Conservation (phyloP, 2,888 invertebrate species). For the Biston stratarius region DNA sequence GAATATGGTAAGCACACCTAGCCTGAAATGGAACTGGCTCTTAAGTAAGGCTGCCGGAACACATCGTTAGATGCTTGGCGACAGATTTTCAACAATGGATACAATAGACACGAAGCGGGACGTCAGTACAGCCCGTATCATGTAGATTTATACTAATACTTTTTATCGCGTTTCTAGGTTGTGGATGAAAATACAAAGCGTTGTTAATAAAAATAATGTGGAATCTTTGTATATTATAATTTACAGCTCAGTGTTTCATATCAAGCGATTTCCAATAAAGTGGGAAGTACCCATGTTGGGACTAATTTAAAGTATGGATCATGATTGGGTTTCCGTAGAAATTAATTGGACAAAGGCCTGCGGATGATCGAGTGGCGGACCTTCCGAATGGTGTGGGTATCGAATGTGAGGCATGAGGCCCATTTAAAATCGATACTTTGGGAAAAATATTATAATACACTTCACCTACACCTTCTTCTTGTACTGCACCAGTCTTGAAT, state of each 20-base stretch:
- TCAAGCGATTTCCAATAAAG: conserved; percentile 54
- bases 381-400: conserved; percentile 40
- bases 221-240: no score
- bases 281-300: conserved; percentile 51
- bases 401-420: conserved; percentile 19
- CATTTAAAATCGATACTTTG: conserved; percentile 18
- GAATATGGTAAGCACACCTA: no score
- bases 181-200: no score
- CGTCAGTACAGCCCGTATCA: no score
- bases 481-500: background rate
- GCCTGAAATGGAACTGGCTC: no score
- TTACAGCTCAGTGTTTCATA: conserved; percentile 31
- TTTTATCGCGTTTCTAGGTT: no score
- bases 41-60: no score
- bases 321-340: conserved; percentile 65
- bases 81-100: no score
- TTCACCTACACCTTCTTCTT: background rate
- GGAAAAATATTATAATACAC: conserved; percentile 1
- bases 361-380: conserved; percentile 51
- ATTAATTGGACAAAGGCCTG: conserved; percentile 60
- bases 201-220: no score
- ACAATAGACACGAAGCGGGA: no score
- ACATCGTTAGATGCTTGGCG: no score
- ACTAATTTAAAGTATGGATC: conserved; percentile 61
- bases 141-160: no score